Conservation (phyloP, 2,888 invertebrate species). For the Caradrina clavipalpis region DNA sequence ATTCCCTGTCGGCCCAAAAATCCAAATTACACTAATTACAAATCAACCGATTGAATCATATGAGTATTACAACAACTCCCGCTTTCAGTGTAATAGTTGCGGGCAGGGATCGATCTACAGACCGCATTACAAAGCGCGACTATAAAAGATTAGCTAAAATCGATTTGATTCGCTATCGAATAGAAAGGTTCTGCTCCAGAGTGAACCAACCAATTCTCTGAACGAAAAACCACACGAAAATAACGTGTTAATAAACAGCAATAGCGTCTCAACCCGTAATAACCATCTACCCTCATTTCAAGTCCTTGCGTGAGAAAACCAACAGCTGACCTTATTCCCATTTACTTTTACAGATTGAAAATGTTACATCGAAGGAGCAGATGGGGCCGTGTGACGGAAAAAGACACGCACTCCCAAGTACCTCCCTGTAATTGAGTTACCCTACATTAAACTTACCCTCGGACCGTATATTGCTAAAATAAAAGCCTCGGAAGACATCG, state of each 20-base stretch:
- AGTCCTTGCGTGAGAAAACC: conserved; percentile 48
- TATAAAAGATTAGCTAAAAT: background rate
- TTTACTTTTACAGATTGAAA: conserved; percentile 61
- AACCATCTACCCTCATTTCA: conserved; percentile 42
- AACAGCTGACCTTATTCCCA: conserved; percentile 48
- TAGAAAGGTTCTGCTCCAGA: background rate
- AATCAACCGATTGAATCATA: background rate
- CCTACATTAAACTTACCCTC: conserved; percentile 84
- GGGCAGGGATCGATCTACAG: background rate
- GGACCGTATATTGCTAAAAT: conserved; percentile 82
- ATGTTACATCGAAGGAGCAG: conserved; percentile 52
- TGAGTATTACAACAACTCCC: background rate
- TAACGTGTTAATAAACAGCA: conserved; percentile 52
- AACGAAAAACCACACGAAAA: conserved; percentile 23
- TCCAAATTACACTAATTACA: background rate
- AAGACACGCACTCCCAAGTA: conserved; percentile 69
- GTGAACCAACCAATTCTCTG: conserved; percentile 7
- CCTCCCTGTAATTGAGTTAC: conserved; percentile 82
- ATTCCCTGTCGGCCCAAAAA: too few species aligned
- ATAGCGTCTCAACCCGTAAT: conserved; percentile 32
- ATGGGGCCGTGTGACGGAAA: conserved; percentile 55
- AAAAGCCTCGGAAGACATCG: conserved; percentile 74
- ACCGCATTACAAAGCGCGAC: background rate
- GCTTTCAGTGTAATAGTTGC: background rate
- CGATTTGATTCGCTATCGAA: conserved; percentile 9